Evolutionary conservation across 2,797 vertebrate genomes (phyloP).

Genomic region (Esox masquinongy): DNA sequence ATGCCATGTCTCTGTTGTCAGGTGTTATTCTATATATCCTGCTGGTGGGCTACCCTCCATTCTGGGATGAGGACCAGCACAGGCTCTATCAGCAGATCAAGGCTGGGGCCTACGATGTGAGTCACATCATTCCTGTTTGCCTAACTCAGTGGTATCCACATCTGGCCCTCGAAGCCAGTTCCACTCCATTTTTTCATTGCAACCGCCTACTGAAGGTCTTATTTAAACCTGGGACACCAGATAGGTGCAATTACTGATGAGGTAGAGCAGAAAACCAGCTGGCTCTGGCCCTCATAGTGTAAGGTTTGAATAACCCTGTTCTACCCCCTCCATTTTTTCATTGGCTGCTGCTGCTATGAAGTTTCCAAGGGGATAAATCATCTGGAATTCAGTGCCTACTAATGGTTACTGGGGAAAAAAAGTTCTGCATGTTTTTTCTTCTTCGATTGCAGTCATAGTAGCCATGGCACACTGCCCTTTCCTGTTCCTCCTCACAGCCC

Average conservation of each 20-base stretch:
- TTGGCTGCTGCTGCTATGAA: neutral
- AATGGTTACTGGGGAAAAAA: neutral
- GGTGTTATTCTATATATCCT: constrained; percentile 97
- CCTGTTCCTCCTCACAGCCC: neutral
- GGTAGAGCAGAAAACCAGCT: too few relatives aligned
- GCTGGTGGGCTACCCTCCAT: constrained; percentile 93
- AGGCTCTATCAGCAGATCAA: constrained; percentile 98
- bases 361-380: neutral
- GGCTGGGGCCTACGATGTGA: constrained; percentile 96
- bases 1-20: constrained; percentile 48
- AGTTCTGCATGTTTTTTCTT: neutral
- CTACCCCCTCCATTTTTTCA: neutral
- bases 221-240: too few relatives aligned
- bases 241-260: too few relatives aligned
- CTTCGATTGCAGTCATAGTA: neutral
- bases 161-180: too few relatives aligned
- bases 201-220: too few relatives aligned
- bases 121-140: constrained; percentile 52
- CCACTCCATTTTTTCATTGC: too few relatives aligned
- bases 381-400: neutral
- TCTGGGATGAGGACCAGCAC: constrained; percentile 99
- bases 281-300: too few relatives aligned
- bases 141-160: too few relatives aligned
- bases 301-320: too few relatives aligned
- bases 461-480: neutral